phyloP scores from a whole-genome alignment of 2,113 vertebrate species.

The Macrotus californicus region DNA sequence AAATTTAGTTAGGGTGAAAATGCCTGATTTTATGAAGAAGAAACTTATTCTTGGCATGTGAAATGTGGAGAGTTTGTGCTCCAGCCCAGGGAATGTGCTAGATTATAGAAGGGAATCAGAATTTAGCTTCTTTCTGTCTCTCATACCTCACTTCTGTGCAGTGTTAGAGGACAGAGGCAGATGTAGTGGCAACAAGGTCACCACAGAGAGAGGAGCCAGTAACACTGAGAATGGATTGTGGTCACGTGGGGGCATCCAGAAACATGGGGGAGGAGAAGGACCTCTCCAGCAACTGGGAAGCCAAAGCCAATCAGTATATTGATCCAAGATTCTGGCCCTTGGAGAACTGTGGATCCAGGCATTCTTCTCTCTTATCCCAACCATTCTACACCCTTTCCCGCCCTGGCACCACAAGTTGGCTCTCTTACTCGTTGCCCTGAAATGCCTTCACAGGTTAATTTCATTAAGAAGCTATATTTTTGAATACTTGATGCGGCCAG shows the following conservation, averaged over 20 bases:
- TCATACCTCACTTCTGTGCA: background rate
- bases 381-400: background rate
- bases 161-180: background rate
- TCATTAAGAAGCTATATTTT: background rate
- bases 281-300: background rate
- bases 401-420: background rate
- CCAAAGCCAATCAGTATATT: background rate
- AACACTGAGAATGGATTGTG: background rate
- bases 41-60: background rate
- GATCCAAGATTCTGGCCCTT: background rate
- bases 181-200: background rate
- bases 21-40: background rate
- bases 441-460: background rate
- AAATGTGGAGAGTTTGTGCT: background rate
- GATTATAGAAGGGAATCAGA: background rate
- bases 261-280: background rate
- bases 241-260: fast-evolving
- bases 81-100: background rate
- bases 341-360: background rate
- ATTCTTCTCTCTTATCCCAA: background rate
- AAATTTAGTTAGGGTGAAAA: background rate
- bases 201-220: background rate
- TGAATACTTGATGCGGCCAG: background rate
- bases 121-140: background rate
- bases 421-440: background rate